phyloP scores from a whole-genome alignment of 1,140 invertebrate species.

The Colletes gigas region DNA sequence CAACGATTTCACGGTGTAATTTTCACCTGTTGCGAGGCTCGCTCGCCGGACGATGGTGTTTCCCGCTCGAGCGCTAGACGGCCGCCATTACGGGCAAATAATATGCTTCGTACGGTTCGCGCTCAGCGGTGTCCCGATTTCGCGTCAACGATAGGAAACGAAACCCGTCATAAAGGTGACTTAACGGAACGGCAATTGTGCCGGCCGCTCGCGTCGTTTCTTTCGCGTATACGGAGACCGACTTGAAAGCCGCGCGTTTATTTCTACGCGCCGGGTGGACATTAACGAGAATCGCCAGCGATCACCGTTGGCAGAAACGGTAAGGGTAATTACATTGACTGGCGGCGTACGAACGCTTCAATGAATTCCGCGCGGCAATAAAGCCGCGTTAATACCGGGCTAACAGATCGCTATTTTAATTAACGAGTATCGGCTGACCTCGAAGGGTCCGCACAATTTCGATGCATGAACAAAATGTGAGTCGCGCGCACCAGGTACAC shows the following conservation, averaged over 20 bases:
- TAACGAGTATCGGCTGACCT: slow-evolving; percentile 69
- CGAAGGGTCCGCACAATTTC: slow-evolving; percentile 29
- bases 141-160: slow-evolving; percentile 34
- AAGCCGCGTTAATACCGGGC: slow-evolving; percentile 75
- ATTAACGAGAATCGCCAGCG: slow-evolving; percentile 63
- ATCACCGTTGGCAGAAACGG: slow-evolving; percentile 57
- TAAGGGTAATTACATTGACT: slow-evolving; percentile 67
- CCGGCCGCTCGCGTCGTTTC: slow-evolving; percentile 16
- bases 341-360: slow-evolving; percentile 66
- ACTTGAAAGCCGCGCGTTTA: slow-evolving; percentile 42
- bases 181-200: slow-evolving; percentile 58
- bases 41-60: too few species aligned
- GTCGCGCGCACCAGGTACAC: neutral
- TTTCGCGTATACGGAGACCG: slow-evolving; percentile 20
- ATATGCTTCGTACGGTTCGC: neutral
- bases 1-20: slow-evolving; percentile 12
- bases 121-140: slow-evolving; percentile 24
- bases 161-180: slow-evolving; percentile 49
- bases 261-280: slow-evolving; percentile 25
- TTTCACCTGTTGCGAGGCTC: slow-evolving; percentile 17
- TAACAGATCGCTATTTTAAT: slow-evolving; percentile 79
- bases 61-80: too few species aligned
- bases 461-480: slow-evolving; percentile 15
- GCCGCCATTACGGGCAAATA: neutral
- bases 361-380: slow-evolving; percentile 76